A percentile compares a stretch with the other conserved stretches of the same genome.
phyloP scores from a whole-genome alignment of 2,888 invertebrate species.

The Pharmacophagus antenor region DNA sequence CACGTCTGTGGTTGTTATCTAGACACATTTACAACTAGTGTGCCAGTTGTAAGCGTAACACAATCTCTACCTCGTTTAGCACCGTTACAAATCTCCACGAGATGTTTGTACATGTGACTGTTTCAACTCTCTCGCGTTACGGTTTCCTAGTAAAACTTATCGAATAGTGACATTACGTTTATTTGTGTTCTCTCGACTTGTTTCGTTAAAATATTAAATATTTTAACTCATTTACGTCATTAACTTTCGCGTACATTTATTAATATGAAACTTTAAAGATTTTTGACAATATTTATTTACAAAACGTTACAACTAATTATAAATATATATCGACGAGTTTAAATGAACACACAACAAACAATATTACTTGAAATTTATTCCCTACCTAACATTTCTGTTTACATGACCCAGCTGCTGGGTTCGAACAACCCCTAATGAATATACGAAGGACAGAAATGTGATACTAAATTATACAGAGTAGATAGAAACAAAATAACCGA shows the following conservation, averaged over 20 bases:
- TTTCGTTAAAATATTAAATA: no score
- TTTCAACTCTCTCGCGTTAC: conserved; percentile 39
- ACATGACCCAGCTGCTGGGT: conserved; percentile 39
- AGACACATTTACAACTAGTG: conserved; percentile 16
- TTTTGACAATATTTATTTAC: no score
- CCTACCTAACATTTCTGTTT: conserved; percentile 43
- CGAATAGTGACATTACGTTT: background rate
- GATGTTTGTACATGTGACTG: conserved; percentile 32
- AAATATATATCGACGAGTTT: background rate
- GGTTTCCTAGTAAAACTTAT: conserved; percentile 39
- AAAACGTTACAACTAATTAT: no score
- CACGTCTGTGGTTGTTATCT: conserved; percentile 8
- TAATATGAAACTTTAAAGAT: no score
- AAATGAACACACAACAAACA: background rate
- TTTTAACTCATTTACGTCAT: no score
- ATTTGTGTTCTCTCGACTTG: no score
- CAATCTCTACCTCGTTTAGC: conserved; percentile 28
- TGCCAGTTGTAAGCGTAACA: conserved; percentile 18
- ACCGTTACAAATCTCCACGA: conserved; percentile 39
- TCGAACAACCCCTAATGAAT: conserved; percentile 37
- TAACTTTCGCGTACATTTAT: no score
- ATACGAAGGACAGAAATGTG: conserved; percentile 48
- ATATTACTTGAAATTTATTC: background rate
- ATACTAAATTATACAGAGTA: conserved; percentile 39
- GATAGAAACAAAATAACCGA: background rate